These are phyloP conservation scores for Menidia menidia DNA, from an alignment of 2,797 vertebrate species.

Conservation along the genomic window DNA sequence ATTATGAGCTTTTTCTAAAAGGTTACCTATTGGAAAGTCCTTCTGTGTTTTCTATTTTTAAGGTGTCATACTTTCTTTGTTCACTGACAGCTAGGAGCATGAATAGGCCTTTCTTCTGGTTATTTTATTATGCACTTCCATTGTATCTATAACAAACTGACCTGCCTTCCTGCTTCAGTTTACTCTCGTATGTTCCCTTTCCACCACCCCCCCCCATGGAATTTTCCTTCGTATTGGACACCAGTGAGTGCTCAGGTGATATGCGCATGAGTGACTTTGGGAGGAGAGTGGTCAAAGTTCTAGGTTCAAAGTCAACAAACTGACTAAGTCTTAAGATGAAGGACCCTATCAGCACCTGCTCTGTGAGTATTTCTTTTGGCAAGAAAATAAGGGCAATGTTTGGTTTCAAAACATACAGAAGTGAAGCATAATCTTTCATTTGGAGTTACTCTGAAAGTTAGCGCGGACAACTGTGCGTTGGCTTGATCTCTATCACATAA, in stretches of 20 bases:
- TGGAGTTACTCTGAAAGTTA: background rate
- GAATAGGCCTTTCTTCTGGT: slow-evolving; percentile 16
- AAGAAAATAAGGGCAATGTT: slow-evolving; percentile 4
- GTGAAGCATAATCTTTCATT: background rate
- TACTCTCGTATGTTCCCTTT: background rate
- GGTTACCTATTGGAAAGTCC: background rate
- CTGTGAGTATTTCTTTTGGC: slow-evolving; percentile 83
- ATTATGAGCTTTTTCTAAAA: background rate
- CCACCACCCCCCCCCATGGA: slow-evolving; percentile 28
- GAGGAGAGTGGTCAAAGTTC: slow-evolving; percentile 74
- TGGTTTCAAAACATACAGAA: slow-evolving; percentile 8
- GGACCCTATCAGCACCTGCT: slow-evolving; percentile 85
- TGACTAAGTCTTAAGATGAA: slow-evolving; percentile 83
- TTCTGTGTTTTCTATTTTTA: background rate
- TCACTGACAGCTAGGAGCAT: slow-evolving; percentile 1
- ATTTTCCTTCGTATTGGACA: slow-evolving; percentile 45
- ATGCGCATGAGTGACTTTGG: slow-evolving; percentile 78
- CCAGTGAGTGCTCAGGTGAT: slow-evolving; percentile 67
- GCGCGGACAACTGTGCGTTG: background rate
- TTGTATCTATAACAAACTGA: slow-evolving; percentile 3
- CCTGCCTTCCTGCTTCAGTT: slow-evolving; percentile 15
- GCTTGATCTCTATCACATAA: background rate
- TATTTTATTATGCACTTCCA: slow-evolving; percentile 1
- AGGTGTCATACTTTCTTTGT: background rate
- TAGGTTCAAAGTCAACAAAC: slow-evolving; percentile 81